Evolutionary conservation across 2,113 vertebrate genomes (phyloP).

Genomic region (Toxotes jaculatrix): DNA sequence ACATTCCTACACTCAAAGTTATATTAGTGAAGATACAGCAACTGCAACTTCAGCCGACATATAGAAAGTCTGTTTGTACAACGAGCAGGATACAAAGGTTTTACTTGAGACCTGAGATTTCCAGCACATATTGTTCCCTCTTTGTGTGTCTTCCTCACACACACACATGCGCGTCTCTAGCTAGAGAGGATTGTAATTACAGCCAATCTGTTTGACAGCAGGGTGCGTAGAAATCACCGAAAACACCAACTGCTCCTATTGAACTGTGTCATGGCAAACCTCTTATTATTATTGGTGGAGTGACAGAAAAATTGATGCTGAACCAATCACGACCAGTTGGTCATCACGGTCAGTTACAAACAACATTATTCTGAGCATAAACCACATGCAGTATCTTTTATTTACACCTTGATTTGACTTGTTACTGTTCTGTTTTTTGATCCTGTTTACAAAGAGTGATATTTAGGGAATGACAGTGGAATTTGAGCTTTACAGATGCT

Average conservation of each 20-base stretch:
- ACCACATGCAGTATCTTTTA: background rate
- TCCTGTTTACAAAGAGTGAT: background rate
- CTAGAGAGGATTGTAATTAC: constrained; percentile 41
- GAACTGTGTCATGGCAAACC: fast-evolving
- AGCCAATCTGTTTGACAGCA: constrained; percentile 45
- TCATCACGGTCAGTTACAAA: background rate
- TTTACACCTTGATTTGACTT: too few species aligned
- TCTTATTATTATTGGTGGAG: background rate
- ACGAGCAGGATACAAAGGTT: background rate
- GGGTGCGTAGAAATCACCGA: constrained; percentile 36
- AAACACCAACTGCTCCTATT: constrained; percentile 40
- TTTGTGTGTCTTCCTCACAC: background rate
- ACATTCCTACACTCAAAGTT: background rate
- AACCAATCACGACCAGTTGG: background rate
- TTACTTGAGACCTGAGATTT: background rate
- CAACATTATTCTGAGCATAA: background rate
- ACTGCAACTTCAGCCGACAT: background rate
- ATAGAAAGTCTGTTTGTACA: background rate
- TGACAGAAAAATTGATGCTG: background rate
- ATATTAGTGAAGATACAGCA: background rate
- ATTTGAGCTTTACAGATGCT: background rate
- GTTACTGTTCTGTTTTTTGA: too few species aligned
- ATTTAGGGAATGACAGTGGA: background rate
- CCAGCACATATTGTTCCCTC: background rate
- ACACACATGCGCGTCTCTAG: background rate